Base-by-base conservation (phyloP, 2,797 vertebrate genomes). In the Brachyalestes nurse region DNA sequence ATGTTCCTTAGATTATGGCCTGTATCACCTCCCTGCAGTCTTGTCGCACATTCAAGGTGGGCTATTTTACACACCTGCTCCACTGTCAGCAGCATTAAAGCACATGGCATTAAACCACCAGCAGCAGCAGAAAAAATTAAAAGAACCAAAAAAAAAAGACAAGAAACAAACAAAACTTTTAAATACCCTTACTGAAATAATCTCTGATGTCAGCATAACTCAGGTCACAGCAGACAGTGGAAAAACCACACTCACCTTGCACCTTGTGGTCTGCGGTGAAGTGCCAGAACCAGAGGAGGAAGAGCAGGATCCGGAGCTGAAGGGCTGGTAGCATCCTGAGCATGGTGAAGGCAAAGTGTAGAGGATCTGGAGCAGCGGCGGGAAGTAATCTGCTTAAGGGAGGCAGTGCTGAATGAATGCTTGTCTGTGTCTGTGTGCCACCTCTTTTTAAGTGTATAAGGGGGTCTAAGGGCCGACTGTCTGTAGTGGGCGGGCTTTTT, bases 361-460 rank as follows among this genome's bases (percentile, higher is more conserved):
- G 87, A 81, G 89, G 87, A 89, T 87, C 87, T 88, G 92, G 88
- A 90, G 89, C 84, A 89, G 92, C 51, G 34, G 25, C 23, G n/a
- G 25, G 13, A 94, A 95, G 92, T 94, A 92, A 93, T 92, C 94
- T 94, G 92, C 94, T 95, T 95, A 95, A 72, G 34, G 91, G 91
- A 95, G 95, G 95, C 97, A 95, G 95, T 95, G 96, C 96, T 97
- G 96, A 97, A 98, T 98, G 97, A 97, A 96, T 95, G 97, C 97
- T 95, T 95, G 97, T 67, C 34, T 67, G 62, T 92, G 95, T 96
- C 94, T 93, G 96, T 96, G 96, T 95, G 97, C 97, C 96, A 97
- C 96, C 96, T 97, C 97, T 97, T 97, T 98, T 99, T 99, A 99
- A 99, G 98, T 98, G 95, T 96, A 96, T 96, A 97, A 96, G 95